Percentiles rank a stretch among this genome's conserved stretches.
These are phyloP conservation scores for Cantharis flavilabris DNA, from an alignment of 2,888 invertebrate genomes.

Conservation along the genomic window DNA sequence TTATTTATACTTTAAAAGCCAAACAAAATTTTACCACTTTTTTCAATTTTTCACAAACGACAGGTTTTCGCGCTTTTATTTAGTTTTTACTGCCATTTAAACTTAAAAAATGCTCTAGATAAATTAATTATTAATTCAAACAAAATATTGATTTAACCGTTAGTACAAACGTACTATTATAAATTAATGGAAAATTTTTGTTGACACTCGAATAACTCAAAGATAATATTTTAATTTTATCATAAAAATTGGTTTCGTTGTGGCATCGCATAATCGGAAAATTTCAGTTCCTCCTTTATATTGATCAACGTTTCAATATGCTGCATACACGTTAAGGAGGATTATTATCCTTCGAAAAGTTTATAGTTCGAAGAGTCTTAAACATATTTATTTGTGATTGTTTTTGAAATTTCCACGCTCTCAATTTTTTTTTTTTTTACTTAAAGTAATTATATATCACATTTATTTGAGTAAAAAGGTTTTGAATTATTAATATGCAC, in stretches of 20 bases:
- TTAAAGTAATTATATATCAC: neutral
- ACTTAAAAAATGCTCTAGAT: neutral
- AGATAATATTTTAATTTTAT: neutral
- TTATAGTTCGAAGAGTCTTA: neutral
- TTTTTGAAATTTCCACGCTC: neutral
- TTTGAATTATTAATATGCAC: neutral
- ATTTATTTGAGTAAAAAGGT: neutral
- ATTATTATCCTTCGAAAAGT: neutral
- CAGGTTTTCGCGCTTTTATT: neutral
- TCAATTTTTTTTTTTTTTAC: too few relatives aligned
- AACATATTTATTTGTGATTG: neutral
- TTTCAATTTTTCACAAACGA: neutral
- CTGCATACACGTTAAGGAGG: neutral
- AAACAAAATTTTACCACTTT: neutral
- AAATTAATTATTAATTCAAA: neutral
- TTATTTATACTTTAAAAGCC: neutral
- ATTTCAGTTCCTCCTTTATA: neutral
- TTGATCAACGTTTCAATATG: neutral
- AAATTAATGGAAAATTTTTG: neutral
- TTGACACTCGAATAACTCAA: neutral
- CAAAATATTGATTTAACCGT: neutral
- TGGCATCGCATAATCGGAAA: neutral
- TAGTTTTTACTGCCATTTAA: neutral
- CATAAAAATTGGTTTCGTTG: neutral
- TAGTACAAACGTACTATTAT: neutral